A percentile compares a stretch with the other conserved stretches of the same genome.
phyloP scores from a whole-genome alignment of 1,140 invertebrate species.

The Mylabris phalerata region DNA sequence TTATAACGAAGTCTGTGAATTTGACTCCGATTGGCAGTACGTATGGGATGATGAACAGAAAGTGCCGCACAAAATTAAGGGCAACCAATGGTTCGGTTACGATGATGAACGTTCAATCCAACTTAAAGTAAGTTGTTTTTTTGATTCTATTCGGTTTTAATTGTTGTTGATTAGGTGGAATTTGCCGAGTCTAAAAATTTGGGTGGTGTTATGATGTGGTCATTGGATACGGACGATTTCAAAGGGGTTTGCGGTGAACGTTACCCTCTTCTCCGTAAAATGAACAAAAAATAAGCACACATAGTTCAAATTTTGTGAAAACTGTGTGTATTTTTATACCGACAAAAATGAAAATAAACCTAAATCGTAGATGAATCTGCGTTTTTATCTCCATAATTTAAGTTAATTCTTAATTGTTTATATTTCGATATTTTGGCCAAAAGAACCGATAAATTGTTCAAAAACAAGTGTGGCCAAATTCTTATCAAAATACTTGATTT shows the following conservation, averaged over 20 bases:
- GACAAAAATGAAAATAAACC: no score
- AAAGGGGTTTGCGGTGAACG: slow-evolving; percentile 50
- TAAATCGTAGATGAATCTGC: no score
- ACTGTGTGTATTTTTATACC: no score
- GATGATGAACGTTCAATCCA: slow-evolving; percentile 1
- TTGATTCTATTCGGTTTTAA: not conserved
- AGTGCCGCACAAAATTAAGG: slow-evolving; percentile 5
- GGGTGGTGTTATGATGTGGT: slow-evolving; percentile 58
- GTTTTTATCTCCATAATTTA: no score
- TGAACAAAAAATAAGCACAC: slow-evolving; percentile 39
- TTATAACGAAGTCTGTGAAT: slow-evolving; percentile 50
- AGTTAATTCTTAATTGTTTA: no score
- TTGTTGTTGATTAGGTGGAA: slow-evolving; percentile 23
- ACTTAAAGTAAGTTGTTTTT: not conserved
- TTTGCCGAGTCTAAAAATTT: slow-evolving; percentile 49
- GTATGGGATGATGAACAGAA: slow-evolving; percentile 19
- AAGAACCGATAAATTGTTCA: no score
- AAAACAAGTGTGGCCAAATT: no score
- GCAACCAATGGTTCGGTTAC: slow-evolving; percentile 8
- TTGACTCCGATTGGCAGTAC: slow-evolving; percentile 38
- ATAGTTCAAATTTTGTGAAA: slow-evolving; percentile 2
- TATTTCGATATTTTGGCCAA: no score
- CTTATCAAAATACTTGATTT: no score
- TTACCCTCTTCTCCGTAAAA: slow-evolving; percentile 51
- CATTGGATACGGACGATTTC: slow-evolving; percentile 31